phyloP scores from a whole-genome alignment of 2,797 vertebrate species.

The Acanthiza pusilla region DNA sequence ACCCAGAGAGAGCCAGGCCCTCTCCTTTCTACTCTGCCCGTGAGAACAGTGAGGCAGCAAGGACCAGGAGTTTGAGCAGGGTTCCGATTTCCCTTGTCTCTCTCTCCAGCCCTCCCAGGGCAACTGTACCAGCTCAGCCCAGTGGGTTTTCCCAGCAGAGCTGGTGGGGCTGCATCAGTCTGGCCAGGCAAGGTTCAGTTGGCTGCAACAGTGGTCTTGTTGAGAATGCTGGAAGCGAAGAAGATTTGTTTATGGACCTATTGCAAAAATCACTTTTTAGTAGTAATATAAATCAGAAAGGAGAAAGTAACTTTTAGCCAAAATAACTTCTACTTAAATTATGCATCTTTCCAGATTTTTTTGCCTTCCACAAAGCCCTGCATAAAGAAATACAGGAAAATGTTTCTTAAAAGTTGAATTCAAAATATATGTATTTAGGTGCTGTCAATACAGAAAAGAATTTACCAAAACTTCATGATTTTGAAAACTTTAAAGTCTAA shows the following conservation, averaged over 20 bases:
- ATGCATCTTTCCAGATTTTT: background rate
- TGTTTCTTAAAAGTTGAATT: background rate
- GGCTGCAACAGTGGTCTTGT: background rate
- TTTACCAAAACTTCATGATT: background rate
- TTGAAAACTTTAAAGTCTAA: background rate
- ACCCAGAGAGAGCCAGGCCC: background rate
- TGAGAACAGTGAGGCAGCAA: background rate
- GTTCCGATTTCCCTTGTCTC: background rate
- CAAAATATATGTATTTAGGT: background rate
- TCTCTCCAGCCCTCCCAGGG: background rate
- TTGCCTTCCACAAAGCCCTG: background rate
- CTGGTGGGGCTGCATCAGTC: background rate
- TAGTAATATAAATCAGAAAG: background rate
- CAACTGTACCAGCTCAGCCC: accelerated
- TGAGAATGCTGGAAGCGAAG: background rate
- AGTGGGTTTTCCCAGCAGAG: background rate
- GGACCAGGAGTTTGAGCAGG: background rate
- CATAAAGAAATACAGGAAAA: background rate
- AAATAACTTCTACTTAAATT: background rate
- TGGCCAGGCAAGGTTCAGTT: background rate
- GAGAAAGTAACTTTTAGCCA: background rate
- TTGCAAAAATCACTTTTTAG: background rate
- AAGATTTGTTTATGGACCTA: background rate
- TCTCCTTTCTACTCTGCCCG: background rate
- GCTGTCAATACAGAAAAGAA: background rate